Evolutionary conservation across 2,888 invertebrate species (phyloP).

Genomic region (Cephus spinipes): DNA sequence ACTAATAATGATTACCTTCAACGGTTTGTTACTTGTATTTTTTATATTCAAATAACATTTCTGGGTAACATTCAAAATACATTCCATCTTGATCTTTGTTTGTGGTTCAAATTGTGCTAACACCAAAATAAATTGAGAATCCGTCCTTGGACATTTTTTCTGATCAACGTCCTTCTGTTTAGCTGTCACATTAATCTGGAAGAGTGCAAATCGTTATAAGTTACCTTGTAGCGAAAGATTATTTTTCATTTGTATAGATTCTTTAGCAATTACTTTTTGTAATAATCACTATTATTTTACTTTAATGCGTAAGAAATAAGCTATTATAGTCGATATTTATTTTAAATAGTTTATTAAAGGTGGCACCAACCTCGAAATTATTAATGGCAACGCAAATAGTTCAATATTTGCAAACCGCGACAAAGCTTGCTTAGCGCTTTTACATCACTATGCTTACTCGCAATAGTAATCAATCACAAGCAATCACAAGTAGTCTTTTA

Average conservation of each 20-base stretch:
- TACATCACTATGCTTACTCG: too few relatives aligned
- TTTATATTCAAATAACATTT: slow-evolving; percentile 41
- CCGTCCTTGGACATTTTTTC: neutral
- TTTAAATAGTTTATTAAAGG: too few relatives aligned
- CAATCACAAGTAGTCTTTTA: too few relatives aligned
- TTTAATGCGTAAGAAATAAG: too few relatives aligned
- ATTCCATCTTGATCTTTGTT: slow-evolving; percentile 45
- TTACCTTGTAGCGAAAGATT: neutral
- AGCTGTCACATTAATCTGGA: slow-evolving; percentile 39
- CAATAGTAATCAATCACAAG: too few relatives aligned
- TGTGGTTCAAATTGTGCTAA: slow-evolving; percentile 58
- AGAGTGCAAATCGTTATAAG: slow-evolving; percentile 13
- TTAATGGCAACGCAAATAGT: too few relatives aligned
- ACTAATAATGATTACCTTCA: slow-evolving; percentile 37
- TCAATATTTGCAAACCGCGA: too few relatives aligned
- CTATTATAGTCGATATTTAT: too few relatives aligned
- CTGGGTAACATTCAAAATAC: slow-evolving; percentile 38
- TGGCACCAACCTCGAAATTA: too few relatives aligned
- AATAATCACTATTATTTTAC: too few relatives aligned
- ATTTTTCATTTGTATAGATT: neutral
- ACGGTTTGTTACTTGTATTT: slow-evolving; percentile 40
- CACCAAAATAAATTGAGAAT: slow-evolving; percentile 34
- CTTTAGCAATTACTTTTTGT: neutral
- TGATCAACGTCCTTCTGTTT: slow-evolving; percentile 27
- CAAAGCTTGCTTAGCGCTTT: too few relatives aligned